Evolutionary conservation across 2,888 invertebrate species (phyloP), one percentile per base, ranked within the genome.

Genomic region (Embidobia sp.): DNA sequence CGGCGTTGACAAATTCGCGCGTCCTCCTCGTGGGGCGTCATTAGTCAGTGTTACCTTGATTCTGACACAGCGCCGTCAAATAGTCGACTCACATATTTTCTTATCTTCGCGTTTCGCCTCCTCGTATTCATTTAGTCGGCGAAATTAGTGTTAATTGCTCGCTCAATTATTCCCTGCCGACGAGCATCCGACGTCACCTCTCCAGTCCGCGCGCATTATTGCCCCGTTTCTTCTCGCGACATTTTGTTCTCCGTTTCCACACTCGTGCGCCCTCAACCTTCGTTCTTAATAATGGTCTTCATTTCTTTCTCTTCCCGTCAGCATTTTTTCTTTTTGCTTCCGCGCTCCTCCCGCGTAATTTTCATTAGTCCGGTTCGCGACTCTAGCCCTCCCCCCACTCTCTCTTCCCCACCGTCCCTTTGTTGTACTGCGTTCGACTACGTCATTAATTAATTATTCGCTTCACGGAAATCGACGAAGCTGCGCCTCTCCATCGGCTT

Each of bases 261-360:
- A 22, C 6, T 22, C 6, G 22, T 22, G 6, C 22, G 22, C 22
- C 22, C 3, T 22, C 6, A 22, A 22, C 64, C 53, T 67, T 77
- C 72, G 72, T 77, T 77, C 72, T 77, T 72, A 77, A 77, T 72
- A 61, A 77, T 77, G 72, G 77, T 77, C 77, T 72, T 72, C 66
- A 67, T 72, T 77, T 77, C 72, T 64, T 75, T 55, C 49, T 10
- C 27, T 55, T 49, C 29, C 15, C 49, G 26, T 11, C 18, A 49
- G 31, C 35, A 19, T 31, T 59, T 66, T 73, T 63, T 53, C 31
- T 22, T 29, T 27, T 42, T 8, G 11, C 29, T 2, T 7, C 29
- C 18, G 15, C 11, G 15, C 13, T 27, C 27, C 10, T 11, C 26
- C 31, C 31, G 61, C 53, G 64, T 61, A 78, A 79, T 63, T 76